Evolutionary conservation across 2,797 vertebrate genomes (phyloP).

Genomic region (Zenarchopterus dispar): DNA sequence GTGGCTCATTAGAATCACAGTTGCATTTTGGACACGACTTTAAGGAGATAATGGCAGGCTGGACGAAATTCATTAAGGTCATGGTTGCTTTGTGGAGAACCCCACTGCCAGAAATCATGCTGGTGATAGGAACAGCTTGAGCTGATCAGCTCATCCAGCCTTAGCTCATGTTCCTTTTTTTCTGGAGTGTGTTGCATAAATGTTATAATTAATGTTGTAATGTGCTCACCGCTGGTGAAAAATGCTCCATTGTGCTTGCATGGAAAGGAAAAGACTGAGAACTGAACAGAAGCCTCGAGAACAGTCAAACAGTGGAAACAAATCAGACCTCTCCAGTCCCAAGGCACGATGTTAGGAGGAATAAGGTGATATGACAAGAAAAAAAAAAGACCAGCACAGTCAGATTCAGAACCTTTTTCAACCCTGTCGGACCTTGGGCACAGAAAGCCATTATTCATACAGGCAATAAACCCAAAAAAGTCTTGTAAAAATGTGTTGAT

Average conservation of each 20-base stretch:
- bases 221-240: no score
- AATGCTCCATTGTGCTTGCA: slow-evolving; percentile 1
- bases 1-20: slow-evolving; percentile 47
- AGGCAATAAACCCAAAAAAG: no score
- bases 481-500: no score
- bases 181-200: background rate
- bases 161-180: background rate
- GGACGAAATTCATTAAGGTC: slow-evolving; percentile 41
- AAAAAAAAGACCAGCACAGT: background rate
- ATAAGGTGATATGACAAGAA: background rate
- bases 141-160: slow-evolving; percentile 22
- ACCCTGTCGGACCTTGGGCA: no score
- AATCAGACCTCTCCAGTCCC: background rate
- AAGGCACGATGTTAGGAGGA: background rate
- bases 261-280: background rate
- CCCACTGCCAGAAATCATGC: no score
- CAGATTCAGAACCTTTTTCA: no score
- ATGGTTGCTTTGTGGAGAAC: no score
- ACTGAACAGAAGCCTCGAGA: background rate
- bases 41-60: slow-evolving; percentile 23
- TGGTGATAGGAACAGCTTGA: background rate
- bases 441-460: no score
- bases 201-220: background rate
- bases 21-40: slow-evolving; percentile 24
- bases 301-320: background rate